Evolutionary conservation across 2,888 invertebrate genomes (phyloP), one percentile per base, ranked within the genome.

Genomic region (Lordiphosa fenestrarum): DNA sequence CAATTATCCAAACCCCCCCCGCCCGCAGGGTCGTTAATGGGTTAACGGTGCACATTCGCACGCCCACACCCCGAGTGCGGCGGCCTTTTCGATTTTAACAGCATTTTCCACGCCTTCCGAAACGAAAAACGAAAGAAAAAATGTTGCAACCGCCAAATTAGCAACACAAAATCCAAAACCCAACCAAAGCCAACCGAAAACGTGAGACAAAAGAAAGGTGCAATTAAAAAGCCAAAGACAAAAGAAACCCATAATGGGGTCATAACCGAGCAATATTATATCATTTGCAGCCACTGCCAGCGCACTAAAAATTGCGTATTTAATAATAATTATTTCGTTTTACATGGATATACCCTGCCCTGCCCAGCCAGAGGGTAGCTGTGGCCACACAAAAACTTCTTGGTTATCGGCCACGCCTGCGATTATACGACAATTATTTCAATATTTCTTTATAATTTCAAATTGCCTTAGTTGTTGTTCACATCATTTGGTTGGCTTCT

Each of bases 401-500:
- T n/a, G n/a, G n/a, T 39, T 19, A 19, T 10, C 6, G 10, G 19
- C 6, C 6, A 21, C 40, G n/a, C 12, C 25, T 6, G 15, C 44
- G 44, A 44, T 44, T 44, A 33, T 44, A 44, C 44, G 44, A 44
- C 44, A 44, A 44, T 44, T 44, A 44, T 44, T 19, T 33, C 44
- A 44, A 44, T 44, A 33, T 44, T 44, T 44, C 13, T 33, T 44
- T 33, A 33, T 44, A 44, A 44, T 44, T 44, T 44, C 33, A 33
- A 44, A 44, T 44, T 33, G 33, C 33, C 33, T 44, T 33, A n/a
- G n/a, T n/a, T 44, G 13, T 40, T 58, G 50, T 46, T 62, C 65
- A 65, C 62, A 71, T 71, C 52, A 71, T 71, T 71, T 65, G 15
- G 15, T 15, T 15, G 15, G 15, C 15, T 15, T 15, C 15, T 15